Percentiles rank a stretch among this genome's conserved stretches.
phyloP scores from a whole-genome alignment of 2,888 invertebrate species.

The Fragum sueziense region DNA sequence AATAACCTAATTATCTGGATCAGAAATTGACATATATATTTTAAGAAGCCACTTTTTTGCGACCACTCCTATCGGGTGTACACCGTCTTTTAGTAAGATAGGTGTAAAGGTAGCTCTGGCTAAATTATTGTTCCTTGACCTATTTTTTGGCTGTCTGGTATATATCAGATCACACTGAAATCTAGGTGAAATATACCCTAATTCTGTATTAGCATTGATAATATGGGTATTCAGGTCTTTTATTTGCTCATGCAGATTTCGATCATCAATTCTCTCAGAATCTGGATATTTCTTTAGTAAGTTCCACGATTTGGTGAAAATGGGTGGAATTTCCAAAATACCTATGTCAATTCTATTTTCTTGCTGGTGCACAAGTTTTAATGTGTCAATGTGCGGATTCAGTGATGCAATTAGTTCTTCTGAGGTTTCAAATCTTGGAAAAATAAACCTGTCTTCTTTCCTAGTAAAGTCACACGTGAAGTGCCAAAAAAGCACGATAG shows the following conservation, averaged over 20 bases:
- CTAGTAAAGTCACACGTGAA: neutral
- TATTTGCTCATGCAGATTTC: too few relatives aligned
- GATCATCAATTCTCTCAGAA: too few relatives aligned
- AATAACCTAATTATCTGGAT: too few relatives aligned
- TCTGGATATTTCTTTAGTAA: too few relatives aligned
- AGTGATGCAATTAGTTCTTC: too few relatives aligned
- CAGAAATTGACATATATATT: neutral
- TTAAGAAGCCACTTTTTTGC: slow-evolving; percentile 3
- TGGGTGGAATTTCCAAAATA: too few relatives aligned
- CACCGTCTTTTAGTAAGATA: neutral
- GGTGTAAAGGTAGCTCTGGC: neutral
- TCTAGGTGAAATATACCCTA: slow-evolving; percentile 8
- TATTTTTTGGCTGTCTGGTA: neutral
- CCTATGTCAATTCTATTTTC: too few relatives aligned
- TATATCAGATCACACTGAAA: neutral
- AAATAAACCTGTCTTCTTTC: slow-evolving; percentile 2
- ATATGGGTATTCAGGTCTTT: neutral
- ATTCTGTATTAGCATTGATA: neutral
- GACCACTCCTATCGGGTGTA: slow-evolving; percentile 6
- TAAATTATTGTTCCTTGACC: neutral
- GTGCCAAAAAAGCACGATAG: neutral
- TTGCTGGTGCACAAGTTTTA: too few relatives aligned
- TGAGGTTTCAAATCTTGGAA: neutral
- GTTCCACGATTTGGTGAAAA: too few relatives aligned
- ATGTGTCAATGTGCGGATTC: too few relatives aligned